Conservation (phyloP, 92 coral and sea anemone genomes). For the Nematostella vectensis region DNA sequence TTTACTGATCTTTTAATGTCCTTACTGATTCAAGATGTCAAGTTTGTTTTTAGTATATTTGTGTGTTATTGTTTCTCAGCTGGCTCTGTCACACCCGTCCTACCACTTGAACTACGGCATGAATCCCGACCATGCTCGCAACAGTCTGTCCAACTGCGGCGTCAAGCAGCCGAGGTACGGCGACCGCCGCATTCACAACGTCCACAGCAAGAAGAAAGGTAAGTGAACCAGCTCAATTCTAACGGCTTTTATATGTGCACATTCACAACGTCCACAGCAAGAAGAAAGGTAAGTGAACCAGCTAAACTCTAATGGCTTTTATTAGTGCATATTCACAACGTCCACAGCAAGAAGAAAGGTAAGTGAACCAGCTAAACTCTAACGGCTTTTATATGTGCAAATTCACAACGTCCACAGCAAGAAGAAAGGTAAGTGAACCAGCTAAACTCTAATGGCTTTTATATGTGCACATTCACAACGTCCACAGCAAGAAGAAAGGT, state of each 20-base stretch:
- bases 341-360: constrained; percentile 81
- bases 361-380: neutral
- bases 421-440: constrained; percentile 62
- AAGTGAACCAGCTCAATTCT: neutral
- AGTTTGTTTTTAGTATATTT: too few species aligned
- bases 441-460: neutral
- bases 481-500: too few species aligned
- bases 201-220: constrained; percentile 83
- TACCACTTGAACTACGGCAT: constrained; percentile 89
- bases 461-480: too few species aligned
- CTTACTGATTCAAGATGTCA: too few species aligned
- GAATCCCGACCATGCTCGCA: constrained; percentile 96
- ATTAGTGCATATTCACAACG: constrained; percentile 67
- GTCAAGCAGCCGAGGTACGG: constrained; percentile 94
- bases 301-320: neutral
- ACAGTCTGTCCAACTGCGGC: constrained; percentile 86
- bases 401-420: constrained; percentile 64
- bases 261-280: constrained; percentile 64
- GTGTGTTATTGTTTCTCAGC: too few species aligned
- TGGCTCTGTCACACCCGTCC: constrained; percentile 93
- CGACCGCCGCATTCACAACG: constrained; percentile 72
- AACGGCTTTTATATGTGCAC: too few species aligned
- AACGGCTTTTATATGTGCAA: too few species aligned
- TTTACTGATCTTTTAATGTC: too few species aligned
- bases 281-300: constrained; percentile 62